A percentile compares a stretch with the other conserved stretches of the same genome.
These are phyloP conservation scores for Lateolabrax maculatus DNA, from an alignment of 2,797 vertebrate species.

Conservation along the genomic window DNA sequence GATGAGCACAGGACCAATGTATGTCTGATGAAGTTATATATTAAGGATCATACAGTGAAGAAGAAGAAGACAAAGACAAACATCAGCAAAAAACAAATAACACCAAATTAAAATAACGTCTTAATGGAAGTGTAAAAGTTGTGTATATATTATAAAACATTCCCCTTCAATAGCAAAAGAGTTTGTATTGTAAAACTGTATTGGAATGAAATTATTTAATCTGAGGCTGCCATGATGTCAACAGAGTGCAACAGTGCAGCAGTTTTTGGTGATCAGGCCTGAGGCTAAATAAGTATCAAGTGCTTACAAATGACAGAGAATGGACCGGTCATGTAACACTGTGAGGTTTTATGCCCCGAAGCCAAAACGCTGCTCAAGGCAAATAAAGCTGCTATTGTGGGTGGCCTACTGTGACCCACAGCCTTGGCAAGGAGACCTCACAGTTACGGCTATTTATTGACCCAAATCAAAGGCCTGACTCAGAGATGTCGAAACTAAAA, in stretches of 20 bases:
- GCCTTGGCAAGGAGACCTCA: constrained; percentile 81
- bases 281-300: constrained; percentile 65
- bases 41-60: constrained; percentile 83
- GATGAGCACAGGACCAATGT: constrained; percentile 97
- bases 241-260: constrained; percentile 28
- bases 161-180: background rate
- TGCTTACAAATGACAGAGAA: constrained; percentile 72
- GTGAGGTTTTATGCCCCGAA: constrained; percentile 71
- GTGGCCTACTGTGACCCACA: constrained; percentile 82
- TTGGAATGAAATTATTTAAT: constrained; percentile 37
- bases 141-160: background rate
- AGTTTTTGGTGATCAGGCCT: constrained; percentile 54
- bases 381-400: constrained; percentile 88
- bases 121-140: background rate
- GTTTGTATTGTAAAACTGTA: constrained; percentile 26
- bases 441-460: constrained; percentile 78
- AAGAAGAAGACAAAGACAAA: no score
- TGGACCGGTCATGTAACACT: constrained; percentile 61
- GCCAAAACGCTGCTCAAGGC: constrained; percentile 75
- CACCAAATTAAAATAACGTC: background rate
- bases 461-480: constrained; percentile 82
- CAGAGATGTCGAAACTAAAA: constrained; percentile 68
- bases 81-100: background rate
- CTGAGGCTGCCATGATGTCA: constrained; percentile 42
- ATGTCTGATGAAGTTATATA: constrained; percentile 87